Base-by-base conservation (phyloP, 2,113 vertebrate genomes). In the Otocyon megalotis region DNA sequence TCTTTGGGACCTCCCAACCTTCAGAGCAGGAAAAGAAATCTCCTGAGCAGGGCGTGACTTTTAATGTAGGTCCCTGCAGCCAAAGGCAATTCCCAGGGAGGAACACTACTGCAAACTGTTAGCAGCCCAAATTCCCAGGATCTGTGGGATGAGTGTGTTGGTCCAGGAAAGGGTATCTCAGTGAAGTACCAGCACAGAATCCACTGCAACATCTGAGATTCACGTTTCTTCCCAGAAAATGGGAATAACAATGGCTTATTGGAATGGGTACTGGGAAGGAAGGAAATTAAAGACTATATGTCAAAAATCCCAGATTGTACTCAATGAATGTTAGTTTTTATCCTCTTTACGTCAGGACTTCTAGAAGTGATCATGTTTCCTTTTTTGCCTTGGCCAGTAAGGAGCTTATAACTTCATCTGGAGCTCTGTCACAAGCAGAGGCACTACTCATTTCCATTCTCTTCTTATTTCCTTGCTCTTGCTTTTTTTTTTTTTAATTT, bases 331-430 rank as follows among this genome's bases (percentile, higher is more conserved):
- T 76, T 69, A 53, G 37, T 58, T 83, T 95, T 62, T 74, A 63
- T 56, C 56, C 24, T 28, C 56, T 95, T 96, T 83, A 37, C 37
- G 11, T 58, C 2, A 53, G 76, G 83, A 74, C 1, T 26, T 93
- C 37, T 9, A 0, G 72, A 35, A 76, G 15, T 54, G 60, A 92
- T 77, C 71, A 15, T 14, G n/a, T 87, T 93, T 92, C 74, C 84
- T 20, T 76, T 95, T 96, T 96, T 35, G 19, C 87, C 20, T 97
- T 93, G 65, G 92, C 67, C 82, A 14, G 32, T 43, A 69, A 85
- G 86, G 54, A 86, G 15, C 83, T 88, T 60, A 87, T 8, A 53
- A 30, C 60, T 89, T 95, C 5, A 37, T 8, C 37, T 87, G 20
- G 17, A 28, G 24, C 16, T 82, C 43, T 35, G 2, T 92, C 10